phyloP scores from a whole-genome alignment of 2,113 vertebrate genomes.

The Rhinichthys klamathensis region DNA sequence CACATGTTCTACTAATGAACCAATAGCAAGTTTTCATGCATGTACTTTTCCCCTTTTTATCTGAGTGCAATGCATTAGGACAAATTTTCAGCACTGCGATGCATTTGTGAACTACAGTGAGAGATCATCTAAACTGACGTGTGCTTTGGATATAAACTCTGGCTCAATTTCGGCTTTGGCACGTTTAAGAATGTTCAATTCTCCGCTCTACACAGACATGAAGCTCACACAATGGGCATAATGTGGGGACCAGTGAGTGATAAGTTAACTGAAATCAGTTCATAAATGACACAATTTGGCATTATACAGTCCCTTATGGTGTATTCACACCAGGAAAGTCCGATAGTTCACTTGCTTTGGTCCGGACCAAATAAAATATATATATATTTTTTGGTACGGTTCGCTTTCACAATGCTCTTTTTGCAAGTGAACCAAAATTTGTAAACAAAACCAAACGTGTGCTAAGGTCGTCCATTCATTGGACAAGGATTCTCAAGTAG shows the following conservation, averaged over 20 bases:
- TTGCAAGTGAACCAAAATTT: no score
- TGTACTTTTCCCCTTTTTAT: background rate
- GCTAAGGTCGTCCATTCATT: no score
- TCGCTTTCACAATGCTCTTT: no score
- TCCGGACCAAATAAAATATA: no score
- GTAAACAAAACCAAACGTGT: no score
- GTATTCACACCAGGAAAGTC: no score
- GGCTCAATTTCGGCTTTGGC: slow-evolving; percentile 37
- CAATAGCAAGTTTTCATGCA: slow-evolving; percentile 2
- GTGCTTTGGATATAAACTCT: slow-evolving; percentile 42
- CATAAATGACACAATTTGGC: slow-evolving; percentile 2
- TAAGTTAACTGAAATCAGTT: slow-evolving; percentile 14
- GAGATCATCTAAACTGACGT: slow-evolving; percentile 43
- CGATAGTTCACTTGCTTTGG: no score
- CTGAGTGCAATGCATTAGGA: slow-evolving; percentile 7
- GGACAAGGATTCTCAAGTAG: no score
- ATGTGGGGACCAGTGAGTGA: background rate
- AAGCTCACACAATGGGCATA: slow-evolving; percentile 18
- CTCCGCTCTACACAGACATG: slow-evolving; percentile 14
- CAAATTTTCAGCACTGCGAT: background rate
- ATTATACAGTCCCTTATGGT: background rate
- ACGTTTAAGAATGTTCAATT: slow-evolving; percentile 9
- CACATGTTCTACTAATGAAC: slow-evolving; percentile 6
- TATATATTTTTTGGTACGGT: no score
- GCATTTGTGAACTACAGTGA: slow-evolving; percentile 32